A percentile compares a stretch with the other conserved stretches of the same genome.
These are phyloP conservation scores for Nesidiocoris tenuis DNA, from an alignment of 2,888 invertebrate species.

Conservation along the genomic window DNA sequence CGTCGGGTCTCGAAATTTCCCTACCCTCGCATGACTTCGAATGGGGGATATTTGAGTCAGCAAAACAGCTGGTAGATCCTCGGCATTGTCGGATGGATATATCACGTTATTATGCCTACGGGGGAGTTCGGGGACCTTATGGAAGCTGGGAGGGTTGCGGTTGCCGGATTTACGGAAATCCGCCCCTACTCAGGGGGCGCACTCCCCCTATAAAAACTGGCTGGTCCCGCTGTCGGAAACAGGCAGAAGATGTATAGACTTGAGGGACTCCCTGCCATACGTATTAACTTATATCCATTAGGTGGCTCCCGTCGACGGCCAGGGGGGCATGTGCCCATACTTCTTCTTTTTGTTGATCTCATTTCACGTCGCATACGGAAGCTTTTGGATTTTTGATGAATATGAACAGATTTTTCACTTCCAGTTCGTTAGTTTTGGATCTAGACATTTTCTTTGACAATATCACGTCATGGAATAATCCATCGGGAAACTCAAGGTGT, in stretches of 20 bases:
- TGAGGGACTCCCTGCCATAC: constrained; percentile 12
- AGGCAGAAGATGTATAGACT: constrained; percentile 28
- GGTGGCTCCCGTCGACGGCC: not conserved
- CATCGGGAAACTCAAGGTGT: too few species aligned
- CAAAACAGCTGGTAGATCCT: too few species aligned
- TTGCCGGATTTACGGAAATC: constrained; percentile 26
- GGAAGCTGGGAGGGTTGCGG: constrained; percentile 5
- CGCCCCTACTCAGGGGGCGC: not conserved
- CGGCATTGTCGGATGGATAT: too few species aligned
- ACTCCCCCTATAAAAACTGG: constrained; percentile 22
- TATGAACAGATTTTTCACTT: not conserved
- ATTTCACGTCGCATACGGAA: not conserved
- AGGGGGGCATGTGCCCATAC: not conserved
- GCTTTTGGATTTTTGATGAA: not conserved
- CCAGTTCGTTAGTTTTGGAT: not conserved
- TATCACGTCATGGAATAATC: too few species aligned
- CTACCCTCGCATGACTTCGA: too few species aligned
- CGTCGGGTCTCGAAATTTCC: too few species aligned
- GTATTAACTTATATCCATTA: constrained; percentile 39
- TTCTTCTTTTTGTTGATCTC: not conserved
- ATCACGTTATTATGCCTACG: too few species aligned
- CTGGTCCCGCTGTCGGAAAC: constrained; percentile 29
- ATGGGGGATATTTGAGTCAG: too few species aligned
- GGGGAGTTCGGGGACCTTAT: too few species aligned
- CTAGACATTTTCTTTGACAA: too few species aligned